phyloP scores from a whole-genome alignment of 2,113 vertebrate species.

The Oncorhynchus clarkii region DNA sequence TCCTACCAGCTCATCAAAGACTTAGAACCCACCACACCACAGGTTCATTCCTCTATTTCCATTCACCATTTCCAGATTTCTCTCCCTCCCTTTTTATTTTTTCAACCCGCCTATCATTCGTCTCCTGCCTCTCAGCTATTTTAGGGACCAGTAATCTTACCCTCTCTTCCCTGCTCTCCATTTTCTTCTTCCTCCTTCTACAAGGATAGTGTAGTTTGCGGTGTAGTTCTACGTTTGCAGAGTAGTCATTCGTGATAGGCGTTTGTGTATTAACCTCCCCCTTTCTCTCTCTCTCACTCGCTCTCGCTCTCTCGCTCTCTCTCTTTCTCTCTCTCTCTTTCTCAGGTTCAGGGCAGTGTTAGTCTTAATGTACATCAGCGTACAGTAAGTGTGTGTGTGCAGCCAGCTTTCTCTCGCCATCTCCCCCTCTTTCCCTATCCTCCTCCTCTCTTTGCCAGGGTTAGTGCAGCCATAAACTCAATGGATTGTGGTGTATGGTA shows the following conservation, averaged over 20 bases:
- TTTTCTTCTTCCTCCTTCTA: neutral
- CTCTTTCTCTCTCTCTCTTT: neutral
- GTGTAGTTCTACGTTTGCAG: neutral
- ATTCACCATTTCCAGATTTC: neutral
- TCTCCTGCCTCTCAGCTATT: neutral
- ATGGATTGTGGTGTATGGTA: neutral
- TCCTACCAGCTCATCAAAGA: slow-evolving; percentile 87
- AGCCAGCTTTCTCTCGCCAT: neutral
- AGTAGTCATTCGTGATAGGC: neutral
- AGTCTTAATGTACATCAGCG: slow-evolving; percentile 68
- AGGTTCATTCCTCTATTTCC: slow-evolving; percentile 65
- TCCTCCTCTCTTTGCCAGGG: neutral
- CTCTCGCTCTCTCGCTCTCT: neutral
- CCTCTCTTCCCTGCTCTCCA: neutral
- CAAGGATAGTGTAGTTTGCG: neutral
- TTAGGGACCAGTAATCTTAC: neutral
- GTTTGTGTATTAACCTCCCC: slow-evolving; percentile 6
- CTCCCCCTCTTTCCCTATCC: neutral
- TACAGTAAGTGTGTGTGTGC: slow-evolving; percentile 25
- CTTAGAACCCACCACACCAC: slow-evolving; percentile 82
- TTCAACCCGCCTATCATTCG: neutral
- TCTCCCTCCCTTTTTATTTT: neutral
- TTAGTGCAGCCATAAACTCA: neutral
- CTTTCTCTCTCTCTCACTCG: neutral
- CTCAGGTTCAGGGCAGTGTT: slow-evolving; percentile 70